A percentile compares a stretch with the other conserved stretches of the same genome.
phyloP scores from a whole-genome alignment of 92 coral and sea anemone genomes.

The Epizoanthus scotinus region DNA sequence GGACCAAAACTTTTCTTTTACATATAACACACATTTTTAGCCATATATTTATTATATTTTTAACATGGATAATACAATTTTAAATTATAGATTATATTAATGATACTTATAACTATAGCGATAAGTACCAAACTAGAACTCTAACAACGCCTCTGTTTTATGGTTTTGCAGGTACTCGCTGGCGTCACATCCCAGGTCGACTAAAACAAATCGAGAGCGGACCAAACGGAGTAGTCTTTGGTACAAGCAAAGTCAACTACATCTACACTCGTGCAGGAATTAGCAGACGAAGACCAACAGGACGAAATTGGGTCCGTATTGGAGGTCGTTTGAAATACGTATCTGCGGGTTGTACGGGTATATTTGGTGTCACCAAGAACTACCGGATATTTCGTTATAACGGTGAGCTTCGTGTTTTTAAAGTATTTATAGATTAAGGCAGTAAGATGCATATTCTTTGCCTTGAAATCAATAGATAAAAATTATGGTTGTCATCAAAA shows the following conservation, averaged over 20 bases:
- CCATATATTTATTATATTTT: too few relatives aligned
- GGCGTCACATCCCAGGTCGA: constrained; percentile 33
- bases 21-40: too few relatives aligned
- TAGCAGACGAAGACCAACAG: constrained; percentile 26
- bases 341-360: constrained; percentile 49
- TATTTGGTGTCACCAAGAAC: constrained; percentile 33
- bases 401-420: too few relatives aligned
- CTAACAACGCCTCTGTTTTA: too few relatives aligned
- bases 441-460: too few relatives aligned
- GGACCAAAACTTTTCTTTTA: too few relatives aligned
- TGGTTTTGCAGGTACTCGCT: constrained; percentile 17
- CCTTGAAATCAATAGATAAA: too few relatives aligned
- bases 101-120: too few relatives aligned
- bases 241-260: constrained; percentile 2
- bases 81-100: too few relatives aligned
- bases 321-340: constrained; percentile 38
- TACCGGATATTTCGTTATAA: constrained; percentile 32
- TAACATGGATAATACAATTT: too few relatives aligned
- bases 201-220: constrained; percentile 37
- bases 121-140: background rate
- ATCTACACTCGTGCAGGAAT: constrained; percentile 33
- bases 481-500: too few relatives aligned
- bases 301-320: constrained; percentile 40
- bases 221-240: constrained; percentile 32
- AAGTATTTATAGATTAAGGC: too few relatives aligned